Evolutionary conservation across 2,888 invertebrate species (phyloP), one percentile per base, ranked within the genome.

Genomic region (Epinotia ramella): DNA sequence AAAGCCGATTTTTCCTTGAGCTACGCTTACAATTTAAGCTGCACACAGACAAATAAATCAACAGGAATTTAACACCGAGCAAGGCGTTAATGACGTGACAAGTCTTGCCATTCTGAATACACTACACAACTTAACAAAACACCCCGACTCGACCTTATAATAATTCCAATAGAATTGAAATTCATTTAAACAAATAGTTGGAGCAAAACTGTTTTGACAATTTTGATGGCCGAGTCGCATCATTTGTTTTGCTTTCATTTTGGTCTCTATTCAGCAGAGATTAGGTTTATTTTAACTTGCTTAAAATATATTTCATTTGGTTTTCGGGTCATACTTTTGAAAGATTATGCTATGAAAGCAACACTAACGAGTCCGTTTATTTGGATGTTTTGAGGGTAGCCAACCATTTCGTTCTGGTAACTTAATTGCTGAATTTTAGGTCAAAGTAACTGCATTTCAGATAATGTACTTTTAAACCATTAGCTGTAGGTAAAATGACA

Each of bases 11-110:
- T 70, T 69, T n/a, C 62, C 18, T 46, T 73, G 44, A 13, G 7
- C 16, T 1, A 63, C 24, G 62, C 73, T 73, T 67, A 67, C 59
- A 75, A 65, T 67, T 62, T 63, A 77, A 76, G 67, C 76, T 75
- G 65, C 68, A 78, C 76, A 75, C 75, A 77, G 73, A 77, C 77
- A 80, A 82, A 82, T 80, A 79, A 79, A 80, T 84, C 80, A 82
- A 81, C 76, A 76, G 56, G 77, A 77, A 79, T 79, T 78, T 79
- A 77, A 73, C 80, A 74, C 72, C 65, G 63, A 69, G 68, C 63
- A 79, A 80, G 79, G 78, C 83, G 78, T 79, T 84, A 84, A 83
- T 83, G 83, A 84, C 80, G 81, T 77, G 79, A 75, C 77, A 72
- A 63, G 62, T 74, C 57, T 74, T 69, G 68, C 73, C 75, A 73